Conservation (phyloP, 2,797 vertebrate species). For the Protosalanx chinensis region DNA sequence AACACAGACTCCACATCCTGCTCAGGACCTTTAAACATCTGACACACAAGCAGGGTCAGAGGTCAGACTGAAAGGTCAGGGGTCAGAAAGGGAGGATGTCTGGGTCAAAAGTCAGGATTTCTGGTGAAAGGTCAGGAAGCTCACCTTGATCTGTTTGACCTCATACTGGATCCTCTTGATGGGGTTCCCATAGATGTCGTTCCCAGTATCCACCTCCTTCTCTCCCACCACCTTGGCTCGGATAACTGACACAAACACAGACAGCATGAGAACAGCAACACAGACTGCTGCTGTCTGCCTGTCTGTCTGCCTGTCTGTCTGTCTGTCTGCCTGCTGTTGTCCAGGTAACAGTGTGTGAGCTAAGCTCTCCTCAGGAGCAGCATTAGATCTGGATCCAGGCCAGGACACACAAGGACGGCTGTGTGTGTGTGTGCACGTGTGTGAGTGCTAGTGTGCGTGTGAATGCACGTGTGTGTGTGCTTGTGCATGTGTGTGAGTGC, state of each 20-base stretch:
- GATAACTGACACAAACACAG: slow-evolving; percentile 77
- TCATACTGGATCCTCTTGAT: slow-evolving; percentile 97
- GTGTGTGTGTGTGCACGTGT: neutral
- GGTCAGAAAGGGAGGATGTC: too few relatives aligned
- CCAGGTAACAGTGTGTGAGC: too few relatives aligned
- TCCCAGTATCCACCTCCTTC: slow-evolving; percentile 88
- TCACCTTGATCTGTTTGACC: slow-evolving; percentile 96
- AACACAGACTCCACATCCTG: slow-evolving; percentile 88
- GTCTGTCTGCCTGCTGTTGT: too few relatives aligned
- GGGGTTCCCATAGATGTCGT: slow-evolving; percentile 95
- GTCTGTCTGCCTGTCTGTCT: too few relatives aligned
- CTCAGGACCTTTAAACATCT: slow-evolving; percentile 98
- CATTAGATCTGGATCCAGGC: too few relatives aligned
- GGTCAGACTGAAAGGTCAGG: neutral
- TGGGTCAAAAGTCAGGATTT: neutral
- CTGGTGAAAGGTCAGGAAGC: neutral
- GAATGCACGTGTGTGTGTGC: slow-evolving; percentile 14
- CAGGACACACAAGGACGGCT: too few relatives aligned
- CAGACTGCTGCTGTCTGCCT: neutral
- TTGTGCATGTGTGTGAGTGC: slow-evolving; percentile 27
- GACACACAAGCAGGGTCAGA: slow-evolving; percentile 17
- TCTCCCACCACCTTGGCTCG: slow-evolving; percentile 89
- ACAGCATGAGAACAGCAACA: neutral
- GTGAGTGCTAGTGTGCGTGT: neutral
- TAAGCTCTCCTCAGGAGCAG: too few relatives aligned